Base-by-base conservation (phyloP, 2,113 vertebrate species). In the Dromaius novaehollandiae region DNA sequence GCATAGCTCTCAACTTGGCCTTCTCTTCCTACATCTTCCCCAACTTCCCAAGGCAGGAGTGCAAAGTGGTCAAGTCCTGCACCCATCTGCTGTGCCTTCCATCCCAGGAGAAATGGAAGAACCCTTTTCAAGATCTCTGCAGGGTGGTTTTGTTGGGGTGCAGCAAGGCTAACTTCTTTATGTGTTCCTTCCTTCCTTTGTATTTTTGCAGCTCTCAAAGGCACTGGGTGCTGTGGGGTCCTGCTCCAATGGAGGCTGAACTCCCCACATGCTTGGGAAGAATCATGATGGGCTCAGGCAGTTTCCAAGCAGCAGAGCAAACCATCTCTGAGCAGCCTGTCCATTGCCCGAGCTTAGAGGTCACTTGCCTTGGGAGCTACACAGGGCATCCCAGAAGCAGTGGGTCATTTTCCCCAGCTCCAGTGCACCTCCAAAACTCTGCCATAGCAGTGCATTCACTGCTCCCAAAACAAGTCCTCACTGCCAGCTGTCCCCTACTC, bases 51-150 rank as follows among this genome's bases (percentile, higher is more conserved):
- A 69, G n/a, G 30, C 60, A 50, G 25, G 22, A 13, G 11, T 6
- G 8, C 48, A 25, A 38, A 81, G 68, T 4, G 14, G 34, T 21
- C 20, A 44, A 50, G 55, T 58, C 56, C 77, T 56, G 32, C 20
- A 17, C 9, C 26, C 69, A 48, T 24, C 40, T 64, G 55, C 64
- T 81, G 21, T 25, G 24, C 13, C 86, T 60, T 26, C 32, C 13
- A 34, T 16, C 65, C 53, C 70, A 40, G 8, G 3, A 40, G 48
- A 68, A 14, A 46, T 0, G 1, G 18, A 61, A 21, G 3, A 50
- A 51, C 2, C 0, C 0, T 0, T 26, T 66, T 22, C 14, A 26
- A 61, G 77, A 26, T 46, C 26, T 9, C 58, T 81, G 48, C 50
- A 15, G 11, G 7, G 36, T n/a, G 5, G 25, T 1, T 5, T 26